Conservation (phyloP, 2,797 vertebrate species). For the Podarcis siculus region DNA sequence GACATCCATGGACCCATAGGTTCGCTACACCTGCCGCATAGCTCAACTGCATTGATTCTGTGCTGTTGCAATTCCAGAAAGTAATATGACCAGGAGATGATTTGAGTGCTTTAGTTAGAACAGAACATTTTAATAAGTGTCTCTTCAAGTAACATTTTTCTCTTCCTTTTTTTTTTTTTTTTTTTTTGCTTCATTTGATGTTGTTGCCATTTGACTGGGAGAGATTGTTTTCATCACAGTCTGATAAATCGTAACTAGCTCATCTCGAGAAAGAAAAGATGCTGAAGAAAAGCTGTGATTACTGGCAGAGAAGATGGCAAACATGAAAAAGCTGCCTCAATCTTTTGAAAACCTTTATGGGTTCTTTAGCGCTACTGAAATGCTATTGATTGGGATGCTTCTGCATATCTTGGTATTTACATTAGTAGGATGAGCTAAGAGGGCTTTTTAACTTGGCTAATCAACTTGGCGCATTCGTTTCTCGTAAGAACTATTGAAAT, state of each 20-base stretch:
- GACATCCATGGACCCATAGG: neutral
- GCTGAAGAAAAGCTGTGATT: neutral
- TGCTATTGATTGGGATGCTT: neutral
- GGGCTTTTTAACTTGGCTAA: slow-evolving; percentile 19
- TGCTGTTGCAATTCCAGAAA: slow-evolving; percentile 22
- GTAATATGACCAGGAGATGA: neutral
- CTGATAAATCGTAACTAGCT: slow-evolving; percentile 28
- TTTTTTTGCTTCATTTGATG: neutral
- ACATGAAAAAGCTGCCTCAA: neutral
- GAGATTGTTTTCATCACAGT: slow-evolving; percentile 28
- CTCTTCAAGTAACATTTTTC: neutral
- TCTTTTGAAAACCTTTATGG: neutral
- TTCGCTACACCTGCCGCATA: neutral
- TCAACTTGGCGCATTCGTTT: slow-evolving; percentile 13
- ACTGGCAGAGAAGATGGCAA: neutral
- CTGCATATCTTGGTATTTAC: slow-evolving; percentile 9
- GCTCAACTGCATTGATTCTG: neutral
- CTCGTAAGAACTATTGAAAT: neutral
- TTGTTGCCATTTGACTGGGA: neutral
- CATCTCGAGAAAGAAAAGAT: slow-evolving; percentile 10
- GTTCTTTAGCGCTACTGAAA: neutral
- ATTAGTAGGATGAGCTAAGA: slow-evolving; percentile 19
- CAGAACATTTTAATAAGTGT: neutral
- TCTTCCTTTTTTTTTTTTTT: no score
- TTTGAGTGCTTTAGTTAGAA: slow-evolving; percentile 7